These are phyloP conservation scores for Drymonia ruficornis DNA, from an alignment of 2,888 invertebrate species.

Conservation along the genomic window DNA sequence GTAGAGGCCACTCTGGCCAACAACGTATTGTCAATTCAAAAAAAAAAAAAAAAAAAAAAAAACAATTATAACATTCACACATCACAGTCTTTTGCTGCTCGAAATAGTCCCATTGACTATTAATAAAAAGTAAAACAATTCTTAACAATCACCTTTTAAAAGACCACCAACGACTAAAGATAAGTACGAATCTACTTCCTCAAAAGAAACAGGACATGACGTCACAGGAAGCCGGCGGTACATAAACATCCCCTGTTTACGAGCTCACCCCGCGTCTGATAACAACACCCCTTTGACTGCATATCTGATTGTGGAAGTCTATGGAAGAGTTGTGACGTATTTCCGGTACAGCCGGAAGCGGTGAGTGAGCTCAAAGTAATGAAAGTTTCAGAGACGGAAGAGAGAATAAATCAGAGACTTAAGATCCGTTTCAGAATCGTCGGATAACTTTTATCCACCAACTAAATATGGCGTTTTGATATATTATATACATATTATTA, in stretches of 20 bases:
- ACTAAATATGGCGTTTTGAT: too few species aligned
- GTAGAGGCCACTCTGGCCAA: too few species aligned
- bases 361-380: not conserved
- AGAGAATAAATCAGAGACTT: not conserved
- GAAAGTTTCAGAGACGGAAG: not conserved
- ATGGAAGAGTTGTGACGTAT: slow-evolving; percentile 29
- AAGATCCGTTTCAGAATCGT: too few species aligned
- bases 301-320: slow-evolving; percentile 33
- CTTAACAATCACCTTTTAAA: slow-evolving; percentile 19
- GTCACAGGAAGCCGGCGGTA: slow-evolving; percentile 32
- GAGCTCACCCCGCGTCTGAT: slow-evolving; percentile 36
- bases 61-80: too few species aligned
- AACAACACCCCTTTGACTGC: slow-evolving; percentile 19
- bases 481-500: too few species aligned
- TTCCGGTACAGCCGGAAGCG: slow-evolving; percentile 22
- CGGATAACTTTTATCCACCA: too few species aligned
- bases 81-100: too few species aligned
- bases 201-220: slow-evolving; percentile 26
- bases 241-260: slow-evolving; percentile 41
- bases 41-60: too few species aligned
- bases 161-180: slow-evolving; percentile 24
- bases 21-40: too few species aligned
- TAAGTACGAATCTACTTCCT: slow-evolving; percentile 21
- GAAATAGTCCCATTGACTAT: too few species aligned
- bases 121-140: slow-evolving; percentile 13